Conservation (phyloP, 2,888 invertebrate species). For the Patella pellucida region DNA sequence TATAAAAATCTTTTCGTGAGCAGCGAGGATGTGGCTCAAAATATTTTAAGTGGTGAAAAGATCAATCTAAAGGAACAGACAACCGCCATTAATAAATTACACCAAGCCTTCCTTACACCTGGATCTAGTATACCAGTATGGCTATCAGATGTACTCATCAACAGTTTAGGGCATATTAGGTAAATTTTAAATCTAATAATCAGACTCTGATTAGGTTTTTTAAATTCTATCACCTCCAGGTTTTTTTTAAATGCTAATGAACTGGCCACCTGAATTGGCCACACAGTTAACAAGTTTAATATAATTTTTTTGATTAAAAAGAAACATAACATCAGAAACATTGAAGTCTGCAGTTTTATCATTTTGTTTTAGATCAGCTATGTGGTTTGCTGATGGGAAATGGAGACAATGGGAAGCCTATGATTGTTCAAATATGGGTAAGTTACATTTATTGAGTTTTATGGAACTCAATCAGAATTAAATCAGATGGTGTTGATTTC, state of each 20-base stretch:
- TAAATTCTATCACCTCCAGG: too few species aligned
- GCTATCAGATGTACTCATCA: background rate
- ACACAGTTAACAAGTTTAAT: too few species aligned
- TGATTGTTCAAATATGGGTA: constrained; percentile 8
- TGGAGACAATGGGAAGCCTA: constrained; percentile 9
- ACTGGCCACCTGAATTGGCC: too few species aligned
- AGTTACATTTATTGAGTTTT: background rate
- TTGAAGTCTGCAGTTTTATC: too few species aligned
- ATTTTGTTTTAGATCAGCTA: background rate
- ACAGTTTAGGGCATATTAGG: background rate
- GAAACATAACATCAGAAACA: too few species aligned
- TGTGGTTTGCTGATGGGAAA: constrained; percentile 7
- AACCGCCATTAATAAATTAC: background rate
- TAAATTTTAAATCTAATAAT: background rate
- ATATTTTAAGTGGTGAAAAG: background rate
- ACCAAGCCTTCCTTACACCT: background rate
- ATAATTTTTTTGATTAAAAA: too few species aligned
- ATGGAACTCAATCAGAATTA: too few species aligned
- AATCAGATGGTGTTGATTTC: too few species aligned
- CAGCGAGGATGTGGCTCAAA: background rate
- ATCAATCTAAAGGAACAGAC: background rate
- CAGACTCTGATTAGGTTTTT: too few species aligned
- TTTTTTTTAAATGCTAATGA: too few species aligned
- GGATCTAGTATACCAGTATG: background rate
- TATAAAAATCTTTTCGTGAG: background rate